Conservation (phyloP, 2,888 invertebrate genomes). For the Diachrysia chrysitis region DNA sequence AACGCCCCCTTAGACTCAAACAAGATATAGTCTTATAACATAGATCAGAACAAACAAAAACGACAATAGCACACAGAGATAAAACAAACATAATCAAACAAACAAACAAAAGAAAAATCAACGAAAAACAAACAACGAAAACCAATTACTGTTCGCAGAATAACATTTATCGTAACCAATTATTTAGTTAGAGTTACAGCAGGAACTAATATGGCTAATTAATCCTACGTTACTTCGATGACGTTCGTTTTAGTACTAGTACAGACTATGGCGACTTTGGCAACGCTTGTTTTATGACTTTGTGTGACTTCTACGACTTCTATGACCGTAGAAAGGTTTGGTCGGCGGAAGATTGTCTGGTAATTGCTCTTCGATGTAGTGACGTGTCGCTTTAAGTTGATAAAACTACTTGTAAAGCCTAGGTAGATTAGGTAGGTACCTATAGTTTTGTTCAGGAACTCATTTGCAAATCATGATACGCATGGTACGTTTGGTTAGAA, state of each 20-base stretch:
- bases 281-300: constrained; percentile 27
- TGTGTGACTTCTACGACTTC: not conserved
- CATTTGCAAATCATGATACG: no score
- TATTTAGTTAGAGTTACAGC: constrained; percentile 71
- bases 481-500: no score
- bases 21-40: constrained; percentile 35
- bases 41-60: constrained; percentile 44
- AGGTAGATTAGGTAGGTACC: no score
- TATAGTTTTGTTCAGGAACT: no score
- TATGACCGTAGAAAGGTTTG: not conserved
- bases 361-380: not conserved
- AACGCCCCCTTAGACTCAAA: no score
- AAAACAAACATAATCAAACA: constrained; percentile 42
- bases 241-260: constrained; percentile 31
- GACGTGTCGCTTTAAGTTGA: not conserved
- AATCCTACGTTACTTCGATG: constrained; percentile 56
- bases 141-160: constrained; percentile 72
- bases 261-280: constrained; percentile 40
- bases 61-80: constrained; percentile 33
- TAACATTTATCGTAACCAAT: constrained; percentile 75
- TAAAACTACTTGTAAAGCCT: no score
- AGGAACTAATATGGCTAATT: constrained; percentile 69
- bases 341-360: not conserved
- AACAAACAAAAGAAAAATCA: constrained; percentile 62
- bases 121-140: constrained; percentile 65